These are phyloP conservation scores for Drosophila multiciliata DNA, from an alignment of 2,888 invertebrate species.

Conservation along the genomic window DNA sequence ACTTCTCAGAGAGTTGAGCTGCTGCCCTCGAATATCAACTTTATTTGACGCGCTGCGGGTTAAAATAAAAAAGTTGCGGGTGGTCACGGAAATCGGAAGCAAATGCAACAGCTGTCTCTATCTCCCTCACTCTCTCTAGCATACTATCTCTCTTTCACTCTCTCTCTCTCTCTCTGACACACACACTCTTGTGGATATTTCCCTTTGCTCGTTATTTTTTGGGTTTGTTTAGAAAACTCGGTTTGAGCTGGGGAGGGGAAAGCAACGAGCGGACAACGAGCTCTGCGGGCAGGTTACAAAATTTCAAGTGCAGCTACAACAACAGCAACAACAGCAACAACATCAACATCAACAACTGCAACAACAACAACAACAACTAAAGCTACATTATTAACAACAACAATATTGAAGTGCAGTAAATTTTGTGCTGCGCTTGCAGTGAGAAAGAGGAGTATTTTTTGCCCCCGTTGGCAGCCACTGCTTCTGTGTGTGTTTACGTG, in stretches of 20 bases:
- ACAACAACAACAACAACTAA: not conserved
- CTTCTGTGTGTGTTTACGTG: conserved; percentile 5
- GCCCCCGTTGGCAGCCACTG: not conserved
- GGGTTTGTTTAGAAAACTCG: conserved; percentile 12
- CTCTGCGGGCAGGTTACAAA: conserved; percentile 61
- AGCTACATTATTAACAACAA: not conserved
- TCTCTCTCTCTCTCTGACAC: not conserved
- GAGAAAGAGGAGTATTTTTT: conserved; percentile 10
- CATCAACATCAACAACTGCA: not conserved
- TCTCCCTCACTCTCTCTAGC: conserved; percentile 7
- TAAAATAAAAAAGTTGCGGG: conserved; percentile 60
- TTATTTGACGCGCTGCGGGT: conserved; percentile 68
- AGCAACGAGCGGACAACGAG: not conserved
- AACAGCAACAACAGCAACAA: conserved; percentile 16
- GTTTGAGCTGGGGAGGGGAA: not conserved
- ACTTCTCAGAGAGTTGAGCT: conserved; percentile 5
- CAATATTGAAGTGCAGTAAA: conserved; percentile 22
- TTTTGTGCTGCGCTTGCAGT: conserved; percentile 28
- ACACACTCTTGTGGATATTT: not conserved
- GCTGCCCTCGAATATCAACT: conserved; percentile 33
- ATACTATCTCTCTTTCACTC: not conserved
- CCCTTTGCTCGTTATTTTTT: conserved; percentile 26
- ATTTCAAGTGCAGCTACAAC: conserved; percentile 68
- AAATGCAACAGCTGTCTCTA: conserved; percentile 37
- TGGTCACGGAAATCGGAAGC: conserved; percentile 64